Evolutionary conservation across 2,888 invertebrate genomes (phyloP), one percentile per base, ranked within the genome.

Genomic region (Colostygia pectinataria): DNA sequence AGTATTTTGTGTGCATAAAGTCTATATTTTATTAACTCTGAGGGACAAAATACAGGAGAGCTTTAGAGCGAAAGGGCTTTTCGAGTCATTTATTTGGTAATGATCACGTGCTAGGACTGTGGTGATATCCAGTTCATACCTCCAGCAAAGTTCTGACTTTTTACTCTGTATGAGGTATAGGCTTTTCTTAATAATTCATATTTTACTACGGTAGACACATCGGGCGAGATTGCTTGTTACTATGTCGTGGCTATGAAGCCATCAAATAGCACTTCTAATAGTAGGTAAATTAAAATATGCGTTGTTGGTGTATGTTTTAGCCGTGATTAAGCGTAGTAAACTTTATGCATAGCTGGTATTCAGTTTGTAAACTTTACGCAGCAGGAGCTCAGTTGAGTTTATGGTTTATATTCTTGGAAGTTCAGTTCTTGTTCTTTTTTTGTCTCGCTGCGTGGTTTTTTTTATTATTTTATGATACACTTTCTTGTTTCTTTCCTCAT

Each of bases 231-330:
- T 55, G 45, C 47, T 38, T 43, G 28, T 37, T 42, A 49, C 49
- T 53, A 53, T 55, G 53, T 53, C 45, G 56, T 36, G 45, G 42
- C 54, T 54, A 54, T 43, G 42, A 44, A 50, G 53, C 42, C 50
- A 57, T 59, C 50, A 50, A 42, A 46, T 36, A 46, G 12, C 24
- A 36, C 34, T 33, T 20, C 37, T 31, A 53, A 53, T 53, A 46
- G 41, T 34, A 48, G n/a, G n/a, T n/a, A n/a, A n/a, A n/a, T n/a
- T n/a, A n/a, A n/a, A n/a, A n/a, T n/a, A 32, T 40, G 44, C 23
- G 42, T 25, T 29, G 23, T 46, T 28, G n/a, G 40, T 42, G 31
- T 36, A 13, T 37, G 27, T 34, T 39, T 46, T 9, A 43, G 33
- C n/a, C 18, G 13, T 28, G 6, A 20, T 43, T 48, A 47, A 2